Evolutionary conservation across 2,113 vertebrate species (phyloP), one percentile per base, ranked within the genome.

Genomic region (Alligator mississippiensis): DNA sequence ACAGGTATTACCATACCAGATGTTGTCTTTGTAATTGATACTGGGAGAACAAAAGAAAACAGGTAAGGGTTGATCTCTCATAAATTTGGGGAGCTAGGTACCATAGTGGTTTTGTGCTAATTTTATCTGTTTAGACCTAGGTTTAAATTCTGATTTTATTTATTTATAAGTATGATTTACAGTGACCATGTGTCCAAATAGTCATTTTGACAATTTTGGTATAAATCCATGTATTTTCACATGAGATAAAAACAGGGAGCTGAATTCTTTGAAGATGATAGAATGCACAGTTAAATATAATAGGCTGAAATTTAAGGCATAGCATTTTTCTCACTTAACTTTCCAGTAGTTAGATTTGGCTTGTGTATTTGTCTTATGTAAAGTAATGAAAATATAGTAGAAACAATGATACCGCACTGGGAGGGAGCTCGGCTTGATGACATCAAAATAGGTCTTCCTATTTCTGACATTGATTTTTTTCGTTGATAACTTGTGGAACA

Each of bases 1-100:
- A 99, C 99, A 0, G 99, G 99, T 60, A 99, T 99, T 95, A 99
- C 99, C 1, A 99, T 99, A 96, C 99, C 99, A 68, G 99, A 99
- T 88, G 99, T 99, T 30, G 99, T 99, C 85, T 99, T 99, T 93
- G 99, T 99, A 93, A 98, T 99, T 76, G 99, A 99, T 92, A 98
- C 98, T 27, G 99, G 99, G 64, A 99, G 98, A 96, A 99, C 99
- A 24, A 99, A 99, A 97, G 99, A 99, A 98, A 99, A 99, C 83
- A 99, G 99, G 99, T 99, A 97, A 98, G 97, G 90, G 55, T 86
- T 78, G 5, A 63, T 89, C 47, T 61, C 4, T 58, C 28, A 21
- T 66, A 34, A 17, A 0, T 93, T 15, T 55, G 88, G 62, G 30
- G 22, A 84, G 4, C 12, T 19, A 60, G 57, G 22, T 30, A 27